Evolutionary conservation across 2,113 vertebrate species (phyloP), one percentile per base, ranked within the genome.

Genomic region (Pachycephala philippinensis): DNA sequence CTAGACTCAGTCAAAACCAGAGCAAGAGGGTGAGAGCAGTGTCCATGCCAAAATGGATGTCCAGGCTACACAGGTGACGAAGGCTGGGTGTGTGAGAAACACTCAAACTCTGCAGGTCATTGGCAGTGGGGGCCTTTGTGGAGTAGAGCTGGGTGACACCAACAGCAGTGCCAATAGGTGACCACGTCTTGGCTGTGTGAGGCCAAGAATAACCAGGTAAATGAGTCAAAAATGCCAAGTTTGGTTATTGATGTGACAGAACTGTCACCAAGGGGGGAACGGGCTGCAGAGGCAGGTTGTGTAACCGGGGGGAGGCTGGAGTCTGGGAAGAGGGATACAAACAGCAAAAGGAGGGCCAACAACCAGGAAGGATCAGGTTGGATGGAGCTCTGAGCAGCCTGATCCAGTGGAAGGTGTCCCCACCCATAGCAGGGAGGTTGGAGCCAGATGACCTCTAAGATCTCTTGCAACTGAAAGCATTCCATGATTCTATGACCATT

Each of bases 211-310:
- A 70, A 8, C 7, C 10, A 28, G 21, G 16, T 11, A 52, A 64
- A 87, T 39, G 15, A 37, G 20, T 57, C 5, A 81, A 65, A 89
- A 87, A 33, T 23, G 6, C 6, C 16, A 26, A 7, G 3, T 72
- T 64, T 69, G 23, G 23, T 10, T 78, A 47, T 33, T 60, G 7
- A 10, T 70, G 16, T 35, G 63, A 26, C 28, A 89, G 47, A 87
- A 54, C 21, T 6, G 7, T 35, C 28, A 15, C 22, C 22, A 52
- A 13, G 7, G 0, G 1, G 24, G 2, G 1, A 75, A 65, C 2
- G 2, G 31, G 20, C 15, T 80, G 84, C 40, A 66, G 39, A 35
- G 61, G 20, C 52, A 68, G 14, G 3, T 15, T 83, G 53, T 53
- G 15, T 65, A 40, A 49, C 10, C 4, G 2, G 3, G 3, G 6